These are phyloP conservation scores for Prolemur simus DNA, from an alignment of 2,113 vertebrate genomes.

Conservation along the genomic window DNA sequence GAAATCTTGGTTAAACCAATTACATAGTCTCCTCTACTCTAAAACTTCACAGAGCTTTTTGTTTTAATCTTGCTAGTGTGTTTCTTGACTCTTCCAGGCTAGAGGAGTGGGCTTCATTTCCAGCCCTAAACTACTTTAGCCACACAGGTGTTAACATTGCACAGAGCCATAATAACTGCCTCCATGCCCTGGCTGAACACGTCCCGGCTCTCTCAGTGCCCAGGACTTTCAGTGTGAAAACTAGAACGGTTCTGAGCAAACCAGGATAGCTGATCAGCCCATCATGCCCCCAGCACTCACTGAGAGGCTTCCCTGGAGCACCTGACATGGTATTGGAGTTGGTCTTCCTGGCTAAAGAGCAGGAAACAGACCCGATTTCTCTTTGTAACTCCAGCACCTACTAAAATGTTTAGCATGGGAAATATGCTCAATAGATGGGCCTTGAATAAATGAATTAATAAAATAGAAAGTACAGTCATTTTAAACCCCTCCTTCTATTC, in stretches of 20 bases:
- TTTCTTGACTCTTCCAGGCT: not conserved
- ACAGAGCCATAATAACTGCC: not conserved
- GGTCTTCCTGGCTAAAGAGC: not conserved
- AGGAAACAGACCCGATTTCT: not conserved
- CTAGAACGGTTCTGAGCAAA: not conserved
- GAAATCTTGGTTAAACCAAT: slow-evolving; percentile 48
- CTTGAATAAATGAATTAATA: not conserved
- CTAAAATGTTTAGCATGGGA: not conserved
- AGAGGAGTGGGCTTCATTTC: not conserved
- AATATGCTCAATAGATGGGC: not conserved
- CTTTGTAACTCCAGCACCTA: not conserved
- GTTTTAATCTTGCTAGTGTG: not conserved
- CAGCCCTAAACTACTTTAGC: not conserved
- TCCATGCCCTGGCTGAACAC: not conserved
- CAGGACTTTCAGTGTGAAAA: not conserved
- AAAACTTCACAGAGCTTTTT: not conserved
- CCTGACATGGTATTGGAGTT: not conserved
- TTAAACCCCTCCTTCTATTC: not conserved
- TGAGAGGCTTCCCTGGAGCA: not conserved
- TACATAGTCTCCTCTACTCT: not conserved
- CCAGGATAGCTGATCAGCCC: not conserved
- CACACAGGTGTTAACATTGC: not conserved
- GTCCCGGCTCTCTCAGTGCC: not conserved
- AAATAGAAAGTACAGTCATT: not conserved
- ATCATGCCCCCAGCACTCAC: not conserved